Percentiles rank a stretch among this genome's conserved stretches.
Conservation (phyloP, 1,140 invertebrate species). For the Bombus polaris region DNA sequence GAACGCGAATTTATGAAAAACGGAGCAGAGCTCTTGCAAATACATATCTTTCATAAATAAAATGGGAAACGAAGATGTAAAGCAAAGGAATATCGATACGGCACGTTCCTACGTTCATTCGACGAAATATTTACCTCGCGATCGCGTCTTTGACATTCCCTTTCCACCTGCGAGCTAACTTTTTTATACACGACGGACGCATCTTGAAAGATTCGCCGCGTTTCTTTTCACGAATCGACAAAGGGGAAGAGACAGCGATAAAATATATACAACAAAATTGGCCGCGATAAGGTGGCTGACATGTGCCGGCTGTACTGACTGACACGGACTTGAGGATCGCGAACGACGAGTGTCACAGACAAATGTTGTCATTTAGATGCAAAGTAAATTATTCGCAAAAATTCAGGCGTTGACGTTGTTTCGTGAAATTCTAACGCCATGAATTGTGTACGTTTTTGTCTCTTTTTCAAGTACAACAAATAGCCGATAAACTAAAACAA, state of each 20-base stretch:
- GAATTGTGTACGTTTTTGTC: not conserved
- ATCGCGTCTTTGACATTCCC: not conserved
- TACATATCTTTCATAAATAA: too few relatives aligned
- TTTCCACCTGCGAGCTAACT: not conserved
- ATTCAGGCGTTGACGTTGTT: not conserved
- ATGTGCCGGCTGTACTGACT: too few relatives aligned
- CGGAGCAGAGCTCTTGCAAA: not conserved
- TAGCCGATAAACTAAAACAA: not conserved
- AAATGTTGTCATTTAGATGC: not conserved
- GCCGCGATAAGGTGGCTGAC: constrained; percentile 27
- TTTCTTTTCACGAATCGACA: not conserved
- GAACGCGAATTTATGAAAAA: not conserved
- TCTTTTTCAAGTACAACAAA: not conserved
- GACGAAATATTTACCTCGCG: not conserved
- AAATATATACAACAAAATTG: not conserved
- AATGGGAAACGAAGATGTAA: not conserved
- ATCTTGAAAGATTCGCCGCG: not conserved
- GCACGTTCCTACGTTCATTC: constrained; percentile 18
- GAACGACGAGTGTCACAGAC: not conserved
- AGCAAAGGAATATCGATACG: not conserved
- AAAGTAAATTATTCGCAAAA: not conserved
- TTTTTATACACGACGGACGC: not conserved
- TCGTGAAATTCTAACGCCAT: not conserved
- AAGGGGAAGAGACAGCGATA: not conserved
- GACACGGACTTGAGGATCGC: not conserved